Conservation (phyloP, 2,888 invertebrate species). For the Eupithecia pulchellata region DNA sequence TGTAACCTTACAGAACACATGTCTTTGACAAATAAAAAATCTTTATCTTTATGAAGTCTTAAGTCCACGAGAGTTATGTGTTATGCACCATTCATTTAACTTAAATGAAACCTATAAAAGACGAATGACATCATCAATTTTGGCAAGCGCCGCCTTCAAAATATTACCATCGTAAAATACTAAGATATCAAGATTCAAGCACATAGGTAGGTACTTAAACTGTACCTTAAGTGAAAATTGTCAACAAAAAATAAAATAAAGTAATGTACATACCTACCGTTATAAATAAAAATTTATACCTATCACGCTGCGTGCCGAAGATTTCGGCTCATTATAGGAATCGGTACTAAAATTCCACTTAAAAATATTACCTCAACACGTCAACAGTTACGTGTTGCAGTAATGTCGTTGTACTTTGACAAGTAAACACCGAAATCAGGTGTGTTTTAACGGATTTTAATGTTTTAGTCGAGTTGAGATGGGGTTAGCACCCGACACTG, state of each 20-base stretch:
- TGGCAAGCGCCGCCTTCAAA: not conserved
- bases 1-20: too few relatives aligned
- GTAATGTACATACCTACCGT: slow-evolving; percentile 10
- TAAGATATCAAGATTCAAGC: not conserved
- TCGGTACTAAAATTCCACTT: slow-evolving; percentile 19
- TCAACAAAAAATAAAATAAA: slow-evolving; percentile 8
- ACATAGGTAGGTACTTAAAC: not conserved
- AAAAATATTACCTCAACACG: slow-evolving; percentile 26
- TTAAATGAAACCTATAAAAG: not conserved
- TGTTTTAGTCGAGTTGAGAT: slow-evolving; percentile 20
- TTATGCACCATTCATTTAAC: too few relatives aligned
- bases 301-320: slow-evolving; percentile 21
- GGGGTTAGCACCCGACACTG: not conserved
- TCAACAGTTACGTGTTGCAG: slow-evolving; percentile 35
- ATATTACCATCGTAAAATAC: not conserved
- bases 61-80: too few relatives aligned
- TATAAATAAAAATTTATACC: slow-evolving; percentile 19
- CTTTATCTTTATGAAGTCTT: too few relatives aligned
- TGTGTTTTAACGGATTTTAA: not conserved
- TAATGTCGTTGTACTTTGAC: slow-evolving; percentile 25
- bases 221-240: not conserved
- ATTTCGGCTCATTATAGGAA: slow-evolving; percentile 42
- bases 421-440: slow-evolving; percentile 7
- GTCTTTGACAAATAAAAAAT: too few relatives aligned
- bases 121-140: not conserved